Conservation (phyloP, 2,113 vertebrate species). For the Psilopogon haemacephalus region DNA sequence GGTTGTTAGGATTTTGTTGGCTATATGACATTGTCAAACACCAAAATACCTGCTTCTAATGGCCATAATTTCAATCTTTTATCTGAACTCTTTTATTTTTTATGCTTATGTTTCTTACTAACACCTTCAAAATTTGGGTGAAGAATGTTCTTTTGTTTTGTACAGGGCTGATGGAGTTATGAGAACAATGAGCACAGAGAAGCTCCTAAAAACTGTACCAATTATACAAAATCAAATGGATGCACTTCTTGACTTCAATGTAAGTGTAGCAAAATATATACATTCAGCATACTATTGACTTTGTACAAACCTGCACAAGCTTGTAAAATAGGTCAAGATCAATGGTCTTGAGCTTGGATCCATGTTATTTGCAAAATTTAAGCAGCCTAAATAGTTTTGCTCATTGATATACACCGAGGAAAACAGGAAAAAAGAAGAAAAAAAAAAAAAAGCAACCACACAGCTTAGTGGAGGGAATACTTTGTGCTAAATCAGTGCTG, state of each 20-base stretch:
- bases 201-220: slow-evolving; percentile 91
- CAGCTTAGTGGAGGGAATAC: not conserved
- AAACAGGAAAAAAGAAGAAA: not conserved
- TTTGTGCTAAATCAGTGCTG: not conserved
- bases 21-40: not conserved
- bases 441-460: accelerated
- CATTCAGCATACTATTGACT: accelerated
- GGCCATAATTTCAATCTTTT: not conserved
- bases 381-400: not conserved
- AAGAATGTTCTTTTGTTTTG: slow-evolving; percentile 6
- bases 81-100: not conserved
- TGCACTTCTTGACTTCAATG: slow-evolving; percentile 94
- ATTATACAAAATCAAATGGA: slow-evolving; percentile 95
- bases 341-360: not conserved
- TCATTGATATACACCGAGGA: not conserved
- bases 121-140: not conserved
- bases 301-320: not conserved
- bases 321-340: not conserved
- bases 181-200: slow-evolving; percentile 98
- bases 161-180: slow-evolving; percentile 93
- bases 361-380: not conserved
- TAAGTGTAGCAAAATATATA: slow-evolving; percentile 65
- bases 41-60: not conserved
- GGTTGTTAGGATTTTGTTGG: not conserved
- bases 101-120: not conserved